phyloP scores from a whole-genome alignment of 2,113 vertebrate species.

The Albula glossodonta region DNA sequence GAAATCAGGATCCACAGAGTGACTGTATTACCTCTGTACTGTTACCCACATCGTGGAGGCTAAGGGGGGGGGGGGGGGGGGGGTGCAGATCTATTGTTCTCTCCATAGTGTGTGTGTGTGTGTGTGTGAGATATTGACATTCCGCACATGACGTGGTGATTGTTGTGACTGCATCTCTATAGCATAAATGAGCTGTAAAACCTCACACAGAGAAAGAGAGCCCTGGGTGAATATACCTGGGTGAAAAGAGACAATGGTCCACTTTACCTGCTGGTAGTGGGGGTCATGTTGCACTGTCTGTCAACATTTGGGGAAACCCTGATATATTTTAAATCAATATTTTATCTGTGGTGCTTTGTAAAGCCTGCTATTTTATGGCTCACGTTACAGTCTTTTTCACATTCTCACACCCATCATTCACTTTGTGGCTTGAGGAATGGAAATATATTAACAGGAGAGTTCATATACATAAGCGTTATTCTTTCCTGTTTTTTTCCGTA shows the following conservation, averaged over 20 bases:
- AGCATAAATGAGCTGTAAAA: conserved; percentile 3
- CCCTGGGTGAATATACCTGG: neutral
- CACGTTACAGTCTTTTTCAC: too few species aligned
- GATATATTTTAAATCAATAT: neutral
- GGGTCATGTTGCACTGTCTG: neutral
- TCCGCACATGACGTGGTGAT: neutral
- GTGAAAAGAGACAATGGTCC: neutral
- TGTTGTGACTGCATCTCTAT: conserved; percentile 7
- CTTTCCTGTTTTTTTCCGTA: too few species aligned
- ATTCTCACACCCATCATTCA: too few species aligned
- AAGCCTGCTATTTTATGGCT: too few species aligned
- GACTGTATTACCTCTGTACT: neutral
- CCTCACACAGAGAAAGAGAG: neutral
- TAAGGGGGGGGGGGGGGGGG: too few species aligned
- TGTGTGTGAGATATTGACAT: conserved; percentile 25
- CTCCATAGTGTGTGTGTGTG: neutral
- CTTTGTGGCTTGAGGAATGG: too few species aligned
- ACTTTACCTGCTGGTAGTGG: neutral
- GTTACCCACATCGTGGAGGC: neutral
- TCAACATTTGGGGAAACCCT: neutral
- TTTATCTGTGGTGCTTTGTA: neutral
- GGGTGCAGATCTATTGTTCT: neutral
- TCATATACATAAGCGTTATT: too few species aligned
- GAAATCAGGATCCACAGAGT: neutral
- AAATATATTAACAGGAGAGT: too few species aligned